Base-by-base conservation (phyloP, 23 tunicate genomes). In the Oikopleura dioica region DNA sequence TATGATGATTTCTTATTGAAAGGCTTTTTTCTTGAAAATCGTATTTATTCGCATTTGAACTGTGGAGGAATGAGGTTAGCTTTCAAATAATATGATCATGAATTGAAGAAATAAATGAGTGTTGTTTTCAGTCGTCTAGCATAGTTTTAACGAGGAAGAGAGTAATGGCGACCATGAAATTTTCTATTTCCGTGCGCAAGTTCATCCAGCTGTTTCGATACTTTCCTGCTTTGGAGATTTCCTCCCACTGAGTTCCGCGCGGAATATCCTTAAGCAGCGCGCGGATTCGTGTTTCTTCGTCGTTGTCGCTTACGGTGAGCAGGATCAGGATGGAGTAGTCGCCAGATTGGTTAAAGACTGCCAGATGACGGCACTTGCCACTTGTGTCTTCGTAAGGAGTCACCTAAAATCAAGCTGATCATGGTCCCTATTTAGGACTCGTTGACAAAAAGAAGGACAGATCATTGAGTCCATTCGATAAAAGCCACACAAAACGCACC, bases 71-170 rank as follows among this genome's bases (percentile, higher is more conserved):
- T n/a, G n/a, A n/a, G n/a, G n/a, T n/a, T n/a, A n/a, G n/a, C n/a
- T n/a, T n/a, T n/a, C n/a, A n/a, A n/a, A n/a, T n/a, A n/a, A n/a
- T n/a, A n/a, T n/a, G n/a, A n/a, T n/a, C n/a, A n/a, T n/a, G n/a
- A n/a, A n/a, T n/a, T n/a, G n/a, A n/a, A n/a, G n/a, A n/a, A n/a
- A n/a, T n/a, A n/a, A n/a, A n/a, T n/a, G n/a, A n/a, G n/a, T n/a
- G n/a, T n/a, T n/a, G n/a, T n/a, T n/a, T n/a, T n/a, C n/a, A 44
- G 55, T 44, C 16, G 9, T 63, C 72, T 2, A 63, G 16, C 72
- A 63, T 63, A 12, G 72, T 63, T 63, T 63, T 63, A 63, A 63
- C 72, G 33, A 63, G 72, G 72, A 63, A 63, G 2, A 63, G 33
- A 5, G 72, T 2, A 63, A 63, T 63, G 72, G 72, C 16, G 26